Conservation (phyloP, 1,140 invertebrate species). For the Trissolcus basalis region DNA sequence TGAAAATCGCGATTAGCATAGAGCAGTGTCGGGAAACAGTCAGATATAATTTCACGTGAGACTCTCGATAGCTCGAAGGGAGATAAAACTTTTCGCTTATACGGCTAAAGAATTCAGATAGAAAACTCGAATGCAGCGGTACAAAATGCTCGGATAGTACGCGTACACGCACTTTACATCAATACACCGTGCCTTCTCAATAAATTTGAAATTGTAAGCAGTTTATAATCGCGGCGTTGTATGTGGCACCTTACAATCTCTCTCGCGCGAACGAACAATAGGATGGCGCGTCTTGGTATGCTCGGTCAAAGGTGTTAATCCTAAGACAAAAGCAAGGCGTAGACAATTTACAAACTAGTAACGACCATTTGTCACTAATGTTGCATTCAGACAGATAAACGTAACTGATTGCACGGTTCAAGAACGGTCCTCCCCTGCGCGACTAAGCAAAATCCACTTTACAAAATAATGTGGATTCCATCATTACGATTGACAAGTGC, state of each 20-base stretch:
- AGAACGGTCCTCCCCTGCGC: neutral
- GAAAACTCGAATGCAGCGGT: neutral
- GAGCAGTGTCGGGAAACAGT: slow-evolving; percentile 9
- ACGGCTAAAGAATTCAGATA: too few relatives aligned
- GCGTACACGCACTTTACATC: slow-evolving; percentile 46
- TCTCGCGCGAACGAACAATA: slow-evolving; percentile 36
- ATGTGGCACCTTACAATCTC: slow-evolving; percentile 41
- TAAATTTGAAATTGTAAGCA: slow-evolving; percentile 56
- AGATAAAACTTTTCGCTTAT: slow-evolving; percentile 9
- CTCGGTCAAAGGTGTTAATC: slow-evolving; percentile 55
- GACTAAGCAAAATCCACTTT: slow-evolving; percentile 12
- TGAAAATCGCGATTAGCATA: slow-evolving; percentile 25
- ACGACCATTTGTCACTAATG: slow-evolving; percentile 49
- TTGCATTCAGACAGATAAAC: slow-evolving; percentile 40
- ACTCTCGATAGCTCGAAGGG: neutral
- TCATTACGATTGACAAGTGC: slow-evolving; percentile 37
- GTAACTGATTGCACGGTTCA: slow-evolving; percentile 40
- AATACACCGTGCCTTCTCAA: slow-evolving; percentile 40
- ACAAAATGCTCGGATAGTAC: slow-evolving; percentile 24
- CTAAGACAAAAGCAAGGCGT: slow-evolving; percentile 55
- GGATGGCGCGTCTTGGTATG: slow-evolving; percentile 43
- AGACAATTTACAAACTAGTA: slow-evolving; percentile 42
- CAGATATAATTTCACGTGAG: slow-evolving; percentile 6
- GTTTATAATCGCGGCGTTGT: slow-evolving; percentile 37
- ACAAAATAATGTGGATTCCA: slow-evolving; percentile 48